Conservation (phyloP, 2,888 invertebrate species). For the Alsophila aescularia region DNA sequence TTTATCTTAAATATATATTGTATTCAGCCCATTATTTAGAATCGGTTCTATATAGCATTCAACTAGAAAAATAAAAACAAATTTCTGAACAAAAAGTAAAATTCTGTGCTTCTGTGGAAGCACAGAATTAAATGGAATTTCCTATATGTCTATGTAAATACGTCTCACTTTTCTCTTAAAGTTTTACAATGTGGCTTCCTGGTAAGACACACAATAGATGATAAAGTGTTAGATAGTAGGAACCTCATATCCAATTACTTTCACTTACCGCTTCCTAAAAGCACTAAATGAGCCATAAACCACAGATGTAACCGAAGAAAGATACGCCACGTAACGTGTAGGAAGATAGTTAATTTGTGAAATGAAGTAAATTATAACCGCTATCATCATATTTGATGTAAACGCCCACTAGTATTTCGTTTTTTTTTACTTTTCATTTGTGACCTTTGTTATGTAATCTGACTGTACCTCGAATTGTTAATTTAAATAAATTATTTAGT, state of each 20-base stretch:
- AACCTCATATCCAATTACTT: constrained; percentile 24
- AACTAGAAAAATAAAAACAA: too few species aligned
- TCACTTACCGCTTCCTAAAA: constrained; percentile 19
- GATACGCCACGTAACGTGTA: constrained; percentile 31
- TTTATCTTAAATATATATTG: too few species aligned
- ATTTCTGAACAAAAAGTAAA: too few species aligned
- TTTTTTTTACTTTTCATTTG: constrained; percentile 18
- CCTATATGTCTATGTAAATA: too few species aligned
- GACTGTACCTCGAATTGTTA: constrained; percentile 15
- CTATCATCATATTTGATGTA: constrained; percentile 29
- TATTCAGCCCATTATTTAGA: too few species aligned
- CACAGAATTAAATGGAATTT: too few species aligned
- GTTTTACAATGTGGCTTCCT: not conserved
- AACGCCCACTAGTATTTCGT: constrained; percentile 28
- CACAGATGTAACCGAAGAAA: constrained; percentile 28
- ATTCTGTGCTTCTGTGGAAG: too few species aligned
- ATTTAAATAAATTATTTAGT: constrained; percentile 15
- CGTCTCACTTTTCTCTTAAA: not conserved
- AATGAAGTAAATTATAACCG: constrained; percentile 36
- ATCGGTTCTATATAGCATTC: too few species aligned
- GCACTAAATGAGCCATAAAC: constrained; percentile 28
- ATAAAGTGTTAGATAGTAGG: too few species aligned
- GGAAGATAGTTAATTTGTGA: constrained; percentile 37
- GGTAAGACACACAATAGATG: not conserved
- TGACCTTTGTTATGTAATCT: constrained; percentile 22